Conservation (phyloP, 2,797 vertebrate genomes). For the Dicrostonyx torquatus region DNA sequence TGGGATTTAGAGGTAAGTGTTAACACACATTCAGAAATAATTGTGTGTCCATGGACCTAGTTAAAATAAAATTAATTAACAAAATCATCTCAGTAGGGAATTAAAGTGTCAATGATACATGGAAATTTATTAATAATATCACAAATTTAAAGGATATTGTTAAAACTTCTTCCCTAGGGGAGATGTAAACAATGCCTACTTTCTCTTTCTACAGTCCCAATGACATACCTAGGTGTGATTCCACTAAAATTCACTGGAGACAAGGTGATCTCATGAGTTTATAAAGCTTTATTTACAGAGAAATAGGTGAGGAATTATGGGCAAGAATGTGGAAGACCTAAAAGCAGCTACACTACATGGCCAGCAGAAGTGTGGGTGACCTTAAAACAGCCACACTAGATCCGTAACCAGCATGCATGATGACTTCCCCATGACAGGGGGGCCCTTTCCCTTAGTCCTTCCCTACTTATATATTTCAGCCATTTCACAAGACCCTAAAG, state of each 20-base stretch:
- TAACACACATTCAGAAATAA: background rate
- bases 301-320: background rate
- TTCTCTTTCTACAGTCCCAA: background rate
- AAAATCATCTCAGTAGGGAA: background rate
- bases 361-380: background rate
- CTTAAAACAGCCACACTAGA: background rate
- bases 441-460: background rate
- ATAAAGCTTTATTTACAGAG: background rate
- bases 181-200: background rate
- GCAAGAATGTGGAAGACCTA: background rate
- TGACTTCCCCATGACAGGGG: background rate
- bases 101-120: background rate
- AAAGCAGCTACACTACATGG: background rate
- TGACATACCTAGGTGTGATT: background rate
- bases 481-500: background rate
- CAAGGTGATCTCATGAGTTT: background rate
- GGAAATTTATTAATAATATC: background rate
- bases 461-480: background rate
- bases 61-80: background rate
- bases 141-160: background rate
- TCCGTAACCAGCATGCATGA: background rate
- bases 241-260: background rate
- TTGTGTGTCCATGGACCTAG: background rate
- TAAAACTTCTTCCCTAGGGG: background rate
- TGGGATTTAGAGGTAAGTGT: background rate